Evolutionary conservation across 1,140 invertebrate genomes (phyloP).

Genomic region (Sarcophaga bullata): DNA sequence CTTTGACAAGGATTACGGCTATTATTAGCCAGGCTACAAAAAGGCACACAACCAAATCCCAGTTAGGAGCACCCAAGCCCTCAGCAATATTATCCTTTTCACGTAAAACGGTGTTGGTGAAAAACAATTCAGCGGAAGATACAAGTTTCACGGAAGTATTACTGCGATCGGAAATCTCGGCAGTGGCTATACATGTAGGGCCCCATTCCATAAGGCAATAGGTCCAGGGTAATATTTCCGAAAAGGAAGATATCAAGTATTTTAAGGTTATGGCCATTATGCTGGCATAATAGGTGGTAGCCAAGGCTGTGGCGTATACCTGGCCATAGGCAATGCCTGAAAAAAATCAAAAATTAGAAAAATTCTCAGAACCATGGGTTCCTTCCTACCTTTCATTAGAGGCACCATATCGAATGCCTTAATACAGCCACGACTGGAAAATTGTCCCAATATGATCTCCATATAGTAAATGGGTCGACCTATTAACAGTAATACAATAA

Average conservation of each 20-base stretch:
- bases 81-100: slow-evolving; percentile 71
- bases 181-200: slow-evolving; percentile 64
- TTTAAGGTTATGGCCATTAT: slow-evolving; percentile 77
- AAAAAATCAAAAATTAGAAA: slow-evolving; percentile 25
- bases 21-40: slow-evolving; percentile 77
- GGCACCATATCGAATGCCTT: slow-evolving; percentile 67
- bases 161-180: slow-evolving; percentile 27
- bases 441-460: slow-evolving; percentile 81
- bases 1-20: slow-evolving; percentile 73
- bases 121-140: slow-evolving; percentile 67
- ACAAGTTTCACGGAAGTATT: slow-evolving; percentile 43
- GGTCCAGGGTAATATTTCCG: slow-evolving; percentile 74
- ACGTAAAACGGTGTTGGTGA: slow-evolving; percentile 69
- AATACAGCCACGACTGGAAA: slow-evolving; percentile 73
- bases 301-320: slow-evolving; percentile 75
- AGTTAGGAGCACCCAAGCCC: slow-evolving; percentile 73
- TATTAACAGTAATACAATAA: slow-evolving; percentile 79
- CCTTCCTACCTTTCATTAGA: slow-evolving; percentile 69
- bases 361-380: slow-evolving; percentile 23
- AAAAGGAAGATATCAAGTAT: slow-evolving; percentile 75
- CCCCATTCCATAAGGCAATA: slow-evolving; percentile 73
- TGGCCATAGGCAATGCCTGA: slow-evolving; percentile 80
- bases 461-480: slow-evolving; percentile 87
- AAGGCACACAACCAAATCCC: slow-evolving; percentile 75
- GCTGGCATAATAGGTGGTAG: slow-evolving; percentile 79